Conservation (phyloP, 2,797 vertebrate genomes). For the Smutsia temminckii region DNA sequence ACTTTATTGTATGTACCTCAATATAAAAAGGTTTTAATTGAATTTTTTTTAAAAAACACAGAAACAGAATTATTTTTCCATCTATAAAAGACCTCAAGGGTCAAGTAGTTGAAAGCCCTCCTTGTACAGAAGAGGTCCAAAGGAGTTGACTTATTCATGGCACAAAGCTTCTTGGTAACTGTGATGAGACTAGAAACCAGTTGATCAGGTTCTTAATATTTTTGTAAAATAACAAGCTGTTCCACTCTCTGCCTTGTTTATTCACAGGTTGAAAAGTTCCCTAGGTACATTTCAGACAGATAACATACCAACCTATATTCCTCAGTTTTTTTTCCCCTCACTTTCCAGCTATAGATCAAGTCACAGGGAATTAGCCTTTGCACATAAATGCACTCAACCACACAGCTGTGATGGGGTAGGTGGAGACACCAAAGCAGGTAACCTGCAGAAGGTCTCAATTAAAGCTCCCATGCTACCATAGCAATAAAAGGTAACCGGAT, state of each 20-base stretch:
- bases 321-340: neutral
- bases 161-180: neutral
- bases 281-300: neutral
- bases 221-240: neutral
- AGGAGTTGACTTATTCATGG: neutral
- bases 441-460: neutral
- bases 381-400: neutral
- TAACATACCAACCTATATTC: neutral
- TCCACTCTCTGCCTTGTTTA: neutral
- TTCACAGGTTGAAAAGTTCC: neutral
- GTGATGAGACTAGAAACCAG: neutral
- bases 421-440: neutral
- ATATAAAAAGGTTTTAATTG: too few species aligned
- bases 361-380: neutral
- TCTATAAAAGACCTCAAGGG: neutral
- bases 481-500: neutral
- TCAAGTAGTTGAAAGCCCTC: neutral
- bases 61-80: neutral
- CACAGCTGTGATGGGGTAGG: neutral
- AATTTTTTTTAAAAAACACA: neutral
- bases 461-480: neutral
- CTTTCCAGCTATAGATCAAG: neutral
- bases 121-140: neutral
- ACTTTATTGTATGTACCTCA: too few species aligned
- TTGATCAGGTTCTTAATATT: neutral